Conservation (phyloP, 2,113 vertebrate species). For the Apus apus region DNA sequence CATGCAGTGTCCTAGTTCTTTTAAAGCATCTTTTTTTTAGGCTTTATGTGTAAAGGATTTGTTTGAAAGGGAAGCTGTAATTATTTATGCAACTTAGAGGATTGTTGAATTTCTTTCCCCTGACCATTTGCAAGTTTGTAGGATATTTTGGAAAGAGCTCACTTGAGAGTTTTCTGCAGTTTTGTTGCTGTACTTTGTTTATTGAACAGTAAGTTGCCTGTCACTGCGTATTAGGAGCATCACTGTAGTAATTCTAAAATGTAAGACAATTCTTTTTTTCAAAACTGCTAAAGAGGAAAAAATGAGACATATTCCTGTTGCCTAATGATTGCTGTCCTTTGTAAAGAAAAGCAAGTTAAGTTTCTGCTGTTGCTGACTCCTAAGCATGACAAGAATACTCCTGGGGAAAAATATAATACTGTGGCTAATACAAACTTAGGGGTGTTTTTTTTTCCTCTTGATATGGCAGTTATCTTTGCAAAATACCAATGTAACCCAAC, state of each 20-base stretch:
- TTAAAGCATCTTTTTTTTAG: not conserved
- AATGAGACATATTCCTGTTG: not conserved
- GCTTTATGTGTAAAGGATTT: not conserved
- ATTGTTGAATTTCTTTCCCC: not conserved
- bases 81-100: conserved; percentile 24
- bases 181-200: not conserved
- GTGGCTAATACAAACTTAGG: not conserved
- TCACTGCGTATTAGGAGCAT: not conserved
- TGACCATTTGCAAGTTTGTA: not conserved
- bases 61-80: not conserved
- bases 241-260: not conserved
- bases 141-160: not conserved
- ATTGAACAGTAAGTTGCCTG: not conserved
- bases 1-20: not conserved
- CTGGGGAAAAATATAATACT: not conserved
- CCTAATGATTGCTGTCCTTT: not conserved
- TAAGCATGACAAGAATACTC: not conserved
- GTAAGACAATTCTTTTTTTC: not conserved
- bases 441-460: not conserved
- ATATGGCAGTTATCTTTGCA: not conserved
- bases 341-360: not conserved
- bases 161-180: not conserved
- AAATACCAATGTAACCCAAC: not conserved
- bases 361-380: conserved; percentile 12
- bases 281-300: not conserved